phyloP scores from a whole-genome alignment of 2,113 vertebrate species.

The Colius striatus region DNA sequence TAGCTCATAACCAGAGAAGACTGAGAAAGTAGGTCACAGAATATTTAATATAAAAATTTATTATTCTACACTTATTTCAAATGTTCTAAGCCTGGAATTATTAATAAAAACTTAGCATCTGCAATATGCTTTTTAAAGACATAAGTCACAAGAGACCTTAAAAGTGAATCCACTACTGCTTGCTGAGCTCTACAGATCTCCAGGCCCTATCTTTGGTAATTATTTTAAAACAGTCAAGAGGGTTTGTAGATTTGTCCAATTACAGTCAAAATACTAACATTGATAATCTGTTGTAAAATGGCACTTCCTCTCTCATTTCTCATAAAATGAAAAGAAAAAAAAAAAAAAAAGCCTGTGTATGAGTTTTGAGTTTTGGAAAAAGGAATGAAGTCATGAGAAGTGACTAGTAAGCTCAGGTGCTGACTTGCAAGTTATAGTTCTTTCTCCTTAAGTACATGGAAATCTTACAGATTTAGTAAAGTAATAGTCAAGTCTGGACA shows the following conservation, averaged over 20 bases:
- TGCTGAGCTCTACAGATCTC: constrained; percentile 38
- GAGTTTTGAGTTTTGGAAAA: neutral
- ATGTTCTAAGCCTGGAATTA: constrained; percentile 11
- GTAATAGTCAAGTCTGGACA: neutral
- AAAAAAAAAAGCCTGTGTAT: neutral
- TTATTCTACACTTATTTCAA: constrained; percentile 24
- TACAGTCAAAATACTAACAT: constrained; percentile 40
- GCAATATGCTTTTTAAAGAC: constrained; percentile 23
- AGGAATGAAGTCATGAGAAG: neutral
- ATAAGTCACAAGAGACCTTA: constrained; percentile 26
- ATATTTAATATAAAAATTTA: constrained; percentile 31
- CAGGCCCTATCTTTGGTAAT: constrained; percentile 9
- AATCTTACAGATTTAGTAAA: neutral
- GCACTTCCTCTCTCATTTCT: neutral
- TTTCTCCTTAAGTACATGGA: neutral
- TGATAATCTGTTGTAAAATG: constrained; percentile 25
- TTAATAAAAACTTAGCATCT: constrained; percentile 50
- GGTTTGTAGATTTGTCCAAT: constrained; percentile 47
- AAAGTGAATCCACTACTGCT: constrained; percentile 31
- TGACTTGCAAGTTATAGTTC: neutral
- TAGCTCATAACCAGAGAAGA: neutral
- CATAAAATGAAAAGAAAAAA: neutral
- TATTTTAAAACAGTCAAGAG: constrained; percentile 31
- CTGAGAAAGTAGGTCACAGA: constrained; percentile 27
- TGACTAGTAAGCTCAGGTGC: neutral